Evolutionary conservation across 2,888 invertebrate species (phyloP), one percentile per base, ranked within the genome.

Genomic region (Pristionchus mayeri): DNA sequence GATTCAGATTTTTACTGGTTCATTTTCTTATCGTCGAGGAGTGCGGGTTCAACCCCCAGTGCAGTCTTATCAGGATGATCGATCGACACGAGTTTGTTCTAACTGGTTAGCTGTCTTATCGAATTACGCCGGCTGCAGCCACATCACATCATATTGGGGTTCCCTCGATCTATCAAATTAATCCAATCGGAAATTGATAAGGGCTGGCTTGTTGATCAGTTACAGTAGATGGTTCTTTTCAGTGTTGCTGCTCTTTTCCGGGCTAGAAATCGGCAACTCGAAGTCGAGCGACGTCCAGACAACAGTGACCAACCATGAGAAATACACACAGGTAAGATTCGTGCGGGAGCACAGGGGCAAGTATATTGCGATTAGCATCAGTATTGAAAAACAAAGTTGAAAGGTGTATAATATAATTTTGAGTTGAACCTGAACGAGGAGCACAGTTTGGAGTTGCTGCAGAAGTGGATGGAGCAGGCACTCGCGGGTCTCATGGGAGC

Each of bases 391-490:
- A n/a, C 57, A 11, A 9, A 27, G 27, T 63, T 63, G 30, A 11
- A 27, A 11, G 6, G 30, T 63, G 16, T 34, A 18, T 34, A 21
- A 3, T 27, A 21, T 63, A 2, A 27, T 27, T 34, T 27, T 54
- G n/a, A 13, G n/a, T 54, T 82, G 6, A 50, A 82, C 34, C 82
- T 82, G 21, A 82, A 82, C 34, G 82, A 82, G 63, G 63, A 82
- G 67, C 82, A 82, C 50, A 52, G 52, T 48, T 30, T 60, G 21
- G 82, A 82, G 34, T n/a, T 82, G 40, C 67, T 82, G 48, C 82
- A 82, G 67, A 63, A 82, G 34, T 82, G 82, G 82, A 9, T 82
- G 44, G 82, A 82, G 2, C 82, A 82, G 30, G 82, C 82, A 21
- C 30, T 82, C 0, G n/a, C 48, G 0, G 82, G 82, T 4, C 44